Evolutionary conservation across 2,113 vertebrate genomes (phyloP), one percentile per base, ranked within the genome.

Genomic region (Actinemys pallida): DNA sequence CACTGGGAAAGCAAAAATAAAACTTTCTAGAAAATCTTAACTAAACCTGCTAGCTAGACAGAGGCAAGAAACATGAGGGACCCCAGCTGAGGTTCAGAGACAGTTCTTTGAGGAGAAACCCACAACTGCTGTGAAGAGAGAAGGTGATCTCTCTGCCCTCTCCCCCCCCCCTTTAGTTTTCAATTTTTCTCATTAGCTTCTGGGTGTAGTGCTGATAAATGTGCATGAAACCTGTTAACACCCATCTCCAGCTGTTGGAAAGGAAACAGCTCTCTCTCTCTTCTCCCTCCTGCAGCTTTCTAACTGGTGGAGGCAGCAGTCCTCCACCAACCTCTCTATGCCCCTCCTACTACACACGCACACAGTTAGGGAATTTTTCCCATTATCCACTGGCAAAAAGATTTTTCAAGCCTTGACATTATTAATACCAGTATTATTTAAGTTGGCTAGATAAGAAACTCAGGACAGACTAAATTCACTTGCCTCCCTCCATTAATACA

Each of bases 51-150:
- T 75, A 42, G 39, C 10, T 25, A 76, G 20, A 45, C 10, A 45
- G 20, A 22, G 39, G 12, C 6, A 25, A 42, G 24, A 76, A 76
- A 45, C 10, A 19, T 25, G 42, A 76, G 22, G 42, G n/a, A n/a
- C 20, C 10, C 72, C 20, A 45, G 11, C 42, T 45, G n/a, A 76
- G 20, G 10, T 76, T 76, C 72, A 76, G 72, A 16, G 42, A 76
- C n/a, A 45, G 72, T 14, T 12, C 13, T 79, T 47, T 53, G 0
- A 0, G 4, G 84, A 2, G 11, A 82, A 35, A 57, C 25, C 0
- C 0, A 10, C 3, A 88, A 14, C 14, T 39, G 42, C 2, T 62
- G 69, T 39, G 75, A 2, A 4, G 16, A 54, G 25, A 20, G 25
- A 87, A 72, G 53, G 35, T n/a, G 35, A 69, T 17, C 14, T 35